phyloP scores from a whole-genome alignment of 2,797 vertebrate species.

The Scleropages formosus region DNA sequence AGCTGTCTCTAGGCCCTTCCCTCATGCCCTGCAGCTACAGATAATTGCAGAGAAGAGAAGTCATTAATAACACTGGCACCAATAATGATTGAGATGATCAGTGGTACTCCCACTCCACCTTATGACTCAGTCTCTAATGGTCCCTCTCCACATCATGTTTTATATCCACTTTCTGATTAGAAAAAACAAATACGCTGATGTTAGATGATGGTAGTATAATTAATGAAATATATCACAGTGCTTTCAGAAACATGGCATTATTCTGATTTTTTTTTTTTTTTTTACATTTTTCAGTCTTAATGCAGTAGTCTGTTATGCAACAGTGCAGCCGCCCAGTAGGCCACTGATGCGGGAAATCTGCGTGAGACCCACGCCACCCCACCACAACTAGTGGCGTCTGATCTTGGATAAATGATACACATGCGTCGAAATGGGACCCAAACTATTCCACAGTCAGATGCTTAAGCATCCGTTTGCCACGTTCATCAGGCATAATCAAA shows the following conservation, averaged over 20 bases:
- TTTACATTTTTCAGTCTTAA: too few relatives aligned
- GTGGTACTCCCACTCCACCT: neutral
- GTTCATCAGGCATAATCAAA: conserved; percentile 12
- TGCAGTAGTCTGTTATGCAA: too few relatives aligned
- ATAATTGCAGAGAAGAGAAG: neutral
- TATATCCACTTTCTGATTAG: neutral
- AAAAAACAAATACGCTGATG: neutral
- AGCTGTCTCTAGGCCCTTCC: too few relatives aligned
- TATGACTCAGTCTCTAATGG: neutral
- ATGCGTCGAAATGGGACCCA: neutral
- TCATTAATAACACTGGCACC: neutral
- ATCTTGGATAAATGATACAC: conserved; percentile 14
- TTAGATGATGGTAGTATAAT: neutral
- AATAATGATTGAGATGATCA: neutral
- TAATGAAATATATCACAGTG: too few relatives aligned
- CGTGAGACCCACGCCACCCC: too few relatives aligned
- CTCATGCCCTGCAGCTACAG: neutral
- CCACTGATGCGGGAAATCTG: too few relatives aligned
- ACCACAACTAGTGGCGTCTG: neutral
- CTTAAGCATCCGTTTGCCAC: conserved; percentile 14
- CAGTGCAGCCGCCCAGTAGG: too few relatives aligned
- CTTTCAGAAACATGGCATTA: too few relatives aligned
- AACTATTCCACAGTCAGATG: conserved; percentile 17
- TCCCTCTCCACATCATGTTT: neutral
- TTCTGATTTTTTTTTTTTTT: too few relatives aligned